Evolutionary conservation across 92 coral and sea anemone species (phyloP), one percentile per base, ranked within the genome.

Genomic region (Umimayanthus kanabou): DNA sequence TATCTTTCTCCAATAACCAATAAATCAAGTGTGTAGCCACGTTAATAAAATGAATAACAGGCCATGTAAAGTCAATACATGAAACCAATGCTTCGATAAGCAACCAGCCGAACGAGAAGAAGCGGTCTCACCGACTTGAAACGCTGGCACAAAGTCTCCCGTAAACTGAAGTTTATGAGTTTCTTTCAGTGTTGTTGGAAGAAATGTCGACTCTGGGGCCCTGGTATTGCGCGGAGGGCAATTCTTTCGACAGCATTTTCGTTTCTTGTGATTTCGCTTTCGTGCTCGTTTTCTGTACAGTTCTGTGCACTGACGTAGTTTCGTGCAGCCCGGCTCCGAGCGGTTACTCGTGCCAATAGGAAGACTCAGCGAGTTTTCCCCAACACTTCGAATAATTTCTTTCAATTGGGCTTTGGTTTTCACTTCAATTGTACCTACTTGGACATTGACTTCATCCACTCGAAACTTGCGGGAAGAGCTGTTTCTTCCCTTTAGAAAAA

Each of bases 1-100:
- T 79, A 79, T 80, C 89, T 77, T 83, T 58, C 89, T 16, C 76
- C 42, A 61, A 39, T 15, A 53, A 15, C 70, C 76, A 26, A 91
- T 71, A 89, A 85, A 85, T 93, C 93, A 93, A 76, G 95, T 91
- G 69, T 91, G 91, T 80, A 77, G 92, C 90, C 93, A 93, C 87
- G 47, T 77, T 42, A 93, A 70, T 9, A 88, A 89, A 20, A 78
- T 80, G 58, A 83, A 72, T 64, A 92, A 79, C 85, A 93, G 89
- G 85, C 90, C 65, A 89, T 90, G 90, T 29, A 90, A 83, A 77
- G 83, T 90, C 96, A 95, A 88, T 92, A 95, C 39, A 76, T 79
- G 49, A 76, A 69, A 78, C 89, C 94, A 89, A 70, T 92, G 90
- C 58, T 73, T 33, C 29, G 83, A 58, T 30, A 45, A 26, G 43